Evolutionary conservation across 2,888 invertebrate genomes (phyloP), one percentile per base, ranked within the genome.

Genomic region (Operophtera brumata): DNA sequence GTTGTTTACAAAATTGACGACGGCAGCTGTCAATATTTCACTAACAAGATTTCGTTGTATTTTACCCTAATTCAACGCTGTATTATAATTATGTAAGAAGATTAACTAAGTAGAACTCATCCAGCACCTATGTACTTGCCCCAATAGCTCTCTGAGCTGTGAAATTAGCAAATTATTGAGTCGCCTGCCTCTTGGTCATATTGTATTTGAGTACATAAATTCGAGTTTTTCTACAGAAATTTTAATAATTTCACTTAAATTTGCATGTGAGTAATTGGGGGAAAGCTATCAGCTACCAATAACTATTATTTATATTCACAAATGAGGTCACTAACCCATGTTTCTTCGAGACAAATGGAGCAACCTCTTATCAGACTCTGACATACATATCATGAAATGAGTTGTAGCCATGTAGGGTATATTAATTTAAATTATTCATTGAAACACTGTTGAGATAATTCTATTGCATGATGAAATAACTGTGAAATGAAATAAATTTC

Each of bases 31-130:
- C 65, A 65, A 9, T 48, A 54, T 49, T 56, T 50, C 47, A 49
- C 45, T 60, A 59, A 55, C 65, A 71, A 69, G 69, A 76, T 75
- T 71, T 70, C 61, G 47, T 41, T 59, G 54, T 69, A 68, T 70
- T 67, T 71, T 65, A 59, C 39, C 40, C 41, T 57, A 64, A 62
- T 65, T 65, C 48, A 57, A 40, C 13, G 37, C 36, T 67, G 48
- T 54, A 64, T 49, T 56, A 7, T 39, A 51, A 56, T 65, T 65
- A 66, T 59, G 55, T 64, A 65, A 67, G 56, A 25, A 12, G 54
- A 56, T 59, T 59, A 44, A 48, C 12, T 3, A 32, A 14, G 47
- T 28, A 30, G 14, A 44, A 37, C 10, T 34, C 5, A 9, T 12
- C 20, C 4, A 28, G 9, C 26, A 14, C 7, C 40, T 40, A 20